Conservation (phyloP, 2,888 invertebrate species). For the Cloeon dipterum region DNA sequence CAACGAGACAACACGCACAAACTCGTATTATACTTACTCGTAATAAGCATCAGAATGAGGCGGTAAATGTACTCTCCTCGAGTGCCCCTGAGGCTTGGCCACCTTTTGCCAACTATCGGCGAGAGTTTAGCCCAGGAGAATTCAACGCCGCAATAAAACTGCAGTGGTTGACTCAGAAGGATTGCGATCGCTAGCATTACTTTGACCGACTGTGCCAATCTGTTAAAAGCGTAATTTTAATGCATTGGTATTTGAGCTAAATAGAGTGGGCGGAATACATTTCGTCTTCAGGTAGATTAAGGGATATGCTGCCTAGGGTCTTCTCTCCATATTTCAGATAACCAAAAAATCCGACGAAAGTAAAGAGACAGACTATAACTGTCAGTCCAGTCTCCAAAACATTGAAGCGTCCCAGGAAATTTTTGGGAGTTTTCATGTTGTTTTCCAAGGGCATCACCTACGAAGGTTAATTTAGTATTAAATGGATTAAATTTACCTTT, state of each 20-base stretch:
- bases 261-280: constrained; percentile 29
- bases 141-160: constrained; percentile 93
- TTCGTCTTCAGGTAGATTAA: constrained; percentile 57
- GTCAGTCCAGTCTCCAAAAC: constrained; percentile 82
- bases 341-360: constrained; percentile 79
- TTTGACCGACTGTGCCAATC: constrained; percentile 58
- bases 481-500: too few species aligned
- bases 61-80: constrained; percentile 56
- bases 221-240: constrained; percentile 20
- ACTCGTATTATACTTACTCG: constrained; percentile 25
- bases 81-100: constrained; percentile 17
- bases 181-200: constrained; percentile 71
- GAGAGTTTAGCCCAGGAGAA: constrained; percentile 81
- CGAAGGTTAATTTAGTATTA: too few species aligned
- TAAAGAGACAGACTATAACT: constrained; percentile 64
- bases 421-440: constrained; percentile 77
- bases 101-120: constrained; percentile 38
- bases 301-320: constrained; percentile 63
- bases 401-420: constrained; percentile 79
- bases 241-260: not conserved
- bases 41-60: constrained; percentile 34
- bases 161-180: constrained; percentile 85
- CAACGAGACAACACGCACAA: too few species aligned
- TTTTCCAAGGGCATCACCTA: constrained; percentile 88
- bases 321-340: constrained; percentile 61